Percentiles rank a stretch among this genome's conserved stretches.
phyloP scores from a whole-genome alignment of 2,797 vertebrate species.

The Clarias laeviceps region DNA sequence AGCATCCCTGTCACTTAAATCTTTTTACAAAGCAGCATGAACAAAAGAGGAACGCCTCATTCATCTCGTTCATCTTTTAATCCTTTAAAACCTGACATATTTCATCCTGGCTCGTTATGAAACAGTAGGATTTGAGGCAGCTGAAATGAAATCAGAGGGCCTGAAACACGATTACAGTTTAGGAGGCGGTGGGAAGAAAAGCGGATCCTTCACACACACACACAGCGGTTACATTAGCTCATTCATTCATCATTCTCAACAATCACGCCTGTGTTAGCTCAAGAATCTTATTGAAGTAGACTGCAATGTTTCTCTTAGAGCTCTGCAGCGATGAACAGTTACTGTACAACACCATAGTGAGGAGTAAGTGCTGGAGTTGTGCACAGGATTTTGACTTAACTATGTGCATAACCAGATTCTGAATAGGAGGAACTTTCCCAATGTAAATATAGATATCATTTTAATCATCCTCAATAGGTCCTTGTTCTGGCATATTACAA shows the following conservation, averaged over 20 bases:
- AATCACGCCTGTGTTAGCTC: constrained; percentile 23
- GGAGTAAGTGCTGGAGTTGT: background rate
- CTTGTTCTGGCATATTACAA: background rate
- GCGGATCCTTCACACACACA: constrained; percentile 22
- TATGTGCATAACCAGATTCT: background rate
- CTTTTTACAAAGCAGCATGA: background rate
- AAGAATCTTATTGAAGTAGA: constrained; percentile 9
- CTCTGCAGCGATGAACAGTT: background rate
- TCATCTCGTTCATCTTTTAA: background rate
- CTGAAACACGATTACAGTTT: constrained; percentile 49
- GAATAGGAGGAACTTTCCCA: background rate
- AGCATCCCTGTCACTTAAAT: background rate
- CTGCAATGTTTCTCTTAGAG: background rate
- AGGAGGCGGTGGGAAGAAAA: constrained; percentile 13
- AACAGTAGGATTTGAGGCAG: constrained; percentile 19
- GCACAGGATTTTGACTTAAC: background rate
- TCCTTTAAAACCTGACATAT: constrained; percentile 38
- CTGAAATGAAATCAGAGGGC: constrained; percentile 52
- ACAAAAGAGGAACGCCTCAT: background rate
- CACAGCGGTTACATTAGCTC: constrained; percentile 8
- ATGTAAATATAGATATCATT: background rate
- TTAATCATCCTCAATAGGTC: background rate
- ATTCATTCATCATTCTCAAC: constrained; percentile 50
- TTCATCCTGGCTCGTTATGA: constrained; percentile 41
- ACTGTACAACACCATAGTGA: no score